Percentiles rank a stretch among this genome's conserved stretches.
These are phyloP conservation scores for Chaenogobius annularis DNA, from an alignment of 2,113 vertebrate species.

Conservation along the genomic window DNA sequence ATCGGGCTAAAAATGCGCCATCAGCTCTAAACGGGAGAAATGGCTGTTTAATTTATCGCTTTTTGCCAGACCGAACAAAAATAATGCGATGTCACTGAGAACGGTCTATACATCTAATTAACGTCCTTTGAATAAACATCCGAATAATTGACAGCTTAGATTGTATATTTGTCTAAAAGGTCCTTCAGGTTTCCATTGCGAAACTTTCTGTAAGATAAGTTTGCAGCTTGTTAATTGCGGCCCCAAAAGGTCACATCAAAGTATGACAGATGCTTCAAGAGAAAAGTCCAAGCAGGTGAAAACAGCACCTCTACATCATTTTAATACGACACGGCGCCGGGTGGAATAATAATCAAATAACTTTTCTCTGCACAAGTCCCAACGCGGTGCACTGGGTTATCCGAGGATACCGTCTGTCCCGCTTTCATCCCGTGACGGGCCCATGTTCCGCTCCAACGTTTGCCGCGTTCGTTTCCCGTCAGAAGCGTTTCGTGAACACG, in stretches of 20 bases:
- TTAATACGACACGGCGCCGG: neutral
- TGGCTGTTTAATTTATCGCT: too few species aligned
- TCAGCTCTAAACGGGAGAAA: too few species aligned
- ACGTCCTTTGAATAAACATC: too few species aligned
- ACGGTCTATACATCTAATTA: too few species aligned
- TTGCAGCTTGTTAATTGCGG: neutral
- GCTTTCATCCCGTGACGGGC: neutral
- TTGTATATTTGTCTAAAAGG: neutral
- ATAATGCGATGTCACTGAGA: too few species aligned
- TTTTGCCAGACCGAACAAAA: too few species aligned
- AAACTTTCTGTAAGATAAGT: neutral
- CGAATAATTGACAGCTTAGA: neutral
- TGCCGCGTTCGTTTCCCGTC: too few species aligned
- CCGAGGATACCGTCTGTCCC: neutral
- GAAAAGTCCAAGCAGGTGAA: neutral
- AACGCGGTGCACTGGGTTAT: neutral
- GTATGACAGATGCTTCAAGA: neutral
- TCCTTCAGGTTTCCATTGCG: neutral
- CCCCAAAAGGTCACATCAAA: conserved; percentile 1
- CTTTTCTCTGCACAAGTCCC: neutral
- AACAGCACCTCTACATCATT: conserved; percentile 1
- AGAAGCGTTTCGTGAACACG: too few species aligned
- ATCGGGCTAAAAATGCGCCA: too few species aligned
- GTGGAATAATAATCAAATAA: neutral
- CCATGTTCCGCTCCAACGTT: neutral